A percentile compares a stretch with the other conserved stretches of the same genome.
Evolutionary conservation across 2,888 invertebrate species (phyloP).

Genomic region (Chaetogeoica ovagalla): DNA sequence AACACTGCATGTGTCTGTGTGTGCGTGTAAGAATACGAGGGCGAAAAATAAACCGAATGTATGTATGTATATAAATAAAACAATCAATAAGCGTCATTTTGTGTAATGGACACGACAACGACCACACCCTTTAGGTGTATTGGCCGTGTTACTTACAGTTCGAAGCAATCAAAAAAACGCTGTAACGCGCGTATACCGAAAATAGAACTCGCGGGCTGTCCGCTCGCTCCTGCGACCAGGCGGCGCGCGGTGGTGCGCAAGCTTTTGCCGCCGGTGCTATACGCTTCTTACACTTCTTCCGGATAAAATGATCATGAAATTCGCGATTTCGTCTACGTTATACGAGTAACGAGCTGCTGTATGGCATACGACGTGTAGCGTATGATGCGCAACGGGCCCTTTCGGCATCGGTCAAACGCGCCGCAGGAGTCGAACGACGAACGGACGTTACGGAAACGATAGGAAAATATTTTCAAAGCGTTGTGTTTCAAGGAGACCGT

Average conservation of each 20-base stretch:
- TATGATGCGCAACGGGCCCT: no score
- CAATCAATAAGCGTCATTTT: conserved; percentile 52
- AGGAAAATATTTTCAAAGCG: no score
- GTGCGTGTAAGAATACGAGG: not conserved
- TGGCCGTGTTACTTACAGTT: conserved; percentile 41
- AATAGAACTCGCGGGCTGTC: conserved; percentile 14
- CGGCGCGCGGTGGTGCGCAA: no score
- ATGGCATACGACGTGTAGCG: no score
- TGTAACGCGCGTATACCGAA: conserved; percentile 10
- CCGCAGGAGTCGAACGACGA: no score
- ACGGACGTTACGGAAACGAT: not conserved
- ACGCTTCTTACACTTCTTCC: no score
- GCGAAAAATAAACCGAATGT: conserved; percentile 28
- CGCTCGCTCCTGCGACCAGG: not conserved
- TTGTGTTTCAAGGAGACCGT: no score
- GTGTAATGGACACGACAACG: conserved; percentile 51
- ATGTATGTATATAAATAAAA: conserved; percentile 39
- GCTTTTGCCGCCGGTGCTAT: no score
- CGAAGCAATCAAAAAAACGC: conserved; percentile 44
- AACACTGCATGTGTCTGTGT: not conserved
- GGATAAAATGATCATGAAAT: no score
- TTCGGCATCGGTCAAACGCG: not conserved
- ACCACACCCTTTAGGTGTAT: conserved; percentile 50
- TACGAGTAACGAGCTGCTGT: not conserved
- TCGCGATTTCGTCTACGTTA: no score